Conservation (phyloP, 1,140 invertebrate genomes). For the Drosophila bipectinata region DNA sequence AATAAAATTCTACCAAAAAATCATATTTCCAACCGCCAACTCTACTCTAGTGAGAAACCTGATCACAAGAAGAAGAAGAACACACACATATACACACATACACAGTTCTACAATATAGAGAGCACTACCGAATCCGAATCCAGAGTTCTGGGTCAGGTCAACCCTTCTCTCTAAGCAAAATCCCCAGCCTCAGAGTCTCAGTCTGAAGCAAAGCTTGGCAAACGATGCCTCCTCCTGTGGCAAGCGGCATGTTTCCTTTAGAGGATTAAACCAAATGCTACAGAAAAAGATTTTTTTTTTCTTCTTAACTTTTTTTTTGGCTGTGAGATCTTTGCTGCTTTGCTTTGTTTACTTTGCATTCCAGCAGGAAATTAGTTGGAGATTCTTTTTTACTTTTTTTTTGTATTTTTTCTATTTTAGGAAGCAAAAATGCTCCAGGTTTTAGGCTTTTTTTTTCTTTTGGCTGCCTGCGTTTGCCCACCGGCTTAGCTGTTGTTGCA, state of each 20-base stretch:
- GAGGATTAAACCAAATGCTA: conserved; percentile 73
- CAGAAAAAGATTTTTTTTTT: conserved; percentile 62
- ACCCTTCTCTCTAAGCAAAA: conserved; percentile 64
- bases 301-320: conserved; percentile 16
- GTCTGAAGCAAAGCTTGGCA: conserved; percentile 4
- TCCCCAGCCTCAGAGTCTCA: conserved; percentile 5
- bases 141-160: conserved; percentile 28
- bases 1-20: conserved; percentile 56
- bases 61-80: conserved; percentile 49
- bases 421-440: not conserved
- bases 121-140: conserved; percentile 8
- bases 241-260: conserved; percentile 75
- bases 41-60: conserved; percentile 61
- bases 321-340: conserved; percentile 47
- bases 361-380: conserved; percentile 43
- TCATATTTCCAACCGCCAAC: conserved; percentile 59
- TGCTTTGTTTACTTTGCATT: conserved; percentile 36
- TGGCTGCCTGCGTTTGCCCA: conserved; percentile 15
- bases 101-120: no score
- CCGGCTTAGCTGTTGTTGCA: conserved; percentile 70
- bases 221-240: conserved; percentile 32
- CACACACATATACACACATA: not conserved
- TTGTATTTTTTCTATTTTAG: not conserved
- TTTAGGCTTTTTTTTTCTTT: not conserved
- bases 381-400: not conserved